Evolutionary conservation across 2,797 vertebrate species (phyloP).

Genomic region (Darevskia mixta): DNA sequence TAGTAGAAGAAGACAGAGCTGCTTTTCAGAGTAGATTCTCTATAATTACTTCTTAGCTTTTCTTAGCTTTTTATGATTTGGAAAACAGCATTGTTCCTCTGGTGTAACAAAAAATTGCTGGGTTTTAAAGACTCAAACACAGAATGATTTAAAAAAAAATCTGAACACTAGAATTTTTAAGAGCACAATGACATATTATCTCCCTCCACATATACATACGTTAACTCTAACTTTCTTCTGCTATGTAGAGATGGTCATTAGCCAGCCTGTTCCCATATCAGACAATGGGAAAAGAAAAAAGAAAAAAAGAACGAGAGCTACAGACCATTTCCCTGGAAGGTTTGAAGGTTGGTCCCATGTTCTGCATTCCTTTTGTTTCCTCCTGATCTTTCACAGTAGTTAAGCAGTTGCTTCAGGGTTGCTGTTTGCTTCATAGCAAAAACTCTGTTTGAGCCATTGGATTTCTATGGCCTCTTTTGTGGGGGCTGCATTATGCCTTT

Average conservation of each 20-base stretch:
- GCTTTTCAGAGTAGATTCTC: background rate
- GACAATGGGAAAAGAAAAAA: constrained; percentile 87
- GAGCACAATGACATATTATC: background rate
- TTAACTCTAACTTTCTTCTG: constrained; percentile 40
- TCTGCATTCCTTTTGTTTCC: constrained; percentile 36
- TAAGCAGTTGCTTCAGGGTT: background rate
- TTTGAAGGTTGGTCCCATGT: constrained; percentile 88
- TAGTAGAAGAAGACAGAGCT: background rate
- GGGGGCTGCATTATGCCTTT: background rate
- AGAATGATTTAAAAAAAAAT: background rate
- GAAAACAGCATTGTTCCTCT: background rate
- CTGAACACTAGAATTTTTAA: constrained; percentile 20
- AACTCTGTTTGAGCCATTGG: background rate
- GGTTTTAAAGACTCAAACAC: too few relatives aligned
- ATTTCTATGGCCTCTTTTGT: background rate
- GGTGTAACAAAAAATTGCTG: background rate
- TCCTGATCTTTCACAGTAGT: background rate
- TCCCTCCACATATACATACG: background rate
- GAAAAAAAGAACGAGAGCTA: constrained; percentile 90
- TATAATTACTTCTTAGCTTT: background rate
- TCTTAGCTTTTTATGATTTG: background rate
- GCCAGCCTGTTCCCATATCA: constrained; percentile 88
- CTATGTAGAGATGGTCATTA: constrained; percentile 87
- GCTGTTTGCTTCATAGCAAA: accelerated
- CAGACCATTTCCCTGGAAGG: constrained; percentile 87